These are phyloP conservation scores for Sphenopsis melanotis DNA, from an alignment of 2,797 vertebrate species.

Conservation along the genomic window DNA sequence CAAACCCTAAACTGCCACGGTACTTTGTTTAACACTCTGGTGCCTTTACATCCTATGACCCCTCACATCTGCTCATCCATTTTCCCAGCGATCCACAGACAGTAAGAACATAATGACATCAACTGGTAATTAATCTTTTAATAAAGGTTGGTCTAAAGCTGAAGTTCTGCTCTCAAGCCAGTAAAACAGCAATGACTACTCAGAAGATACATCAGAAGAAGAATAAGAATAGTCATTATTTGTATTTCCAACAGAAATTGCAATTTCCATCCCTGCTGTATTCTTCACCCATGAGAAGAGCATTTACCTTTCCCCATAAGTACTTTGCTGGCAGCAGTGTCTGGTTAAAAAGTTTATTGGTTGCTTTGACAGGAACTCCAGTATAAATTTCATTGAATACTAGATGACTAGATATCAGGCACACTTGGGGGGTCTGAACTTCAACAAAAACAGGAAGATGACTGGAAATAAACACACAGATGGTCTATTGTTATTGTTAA, in stretches of 20 bases:
- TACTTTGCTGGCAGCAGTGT: constrained; percentile 83
- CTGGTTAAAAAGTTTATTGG: constrained; percentile 83
- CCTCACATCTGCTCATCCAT: not conserved
- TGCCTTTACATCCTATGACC: not conserved
- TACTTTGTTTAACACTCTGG: not conserved
- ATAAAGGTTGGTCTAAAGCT: not conserved
- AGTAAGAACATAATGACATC: not conserved
- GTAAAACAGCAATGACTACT: not conserved
- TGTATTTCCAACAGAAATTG: not conserved
- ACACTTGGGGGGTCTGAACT: constrained; percentile 83
- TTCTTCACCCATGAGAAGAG: not conserved
- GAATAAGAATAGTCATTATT: not conserved
- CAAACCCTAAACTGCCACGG: not conserved
- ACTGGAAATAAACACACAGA: constrained; percentile 73
- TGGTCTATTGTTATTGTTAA: constrained; percentile 27
- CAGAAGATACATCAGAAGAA: not conserved
- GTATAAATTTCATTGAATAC: constrained; percentile 79
- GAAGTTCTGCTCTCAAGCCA: not conserved
- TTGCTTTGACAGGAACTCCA: constrained; percentile 73
- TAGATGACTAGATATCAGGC: constrained; percentile 81
- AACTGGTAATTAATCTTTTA: not conserved
- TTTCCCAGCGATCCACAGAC: not conserved
- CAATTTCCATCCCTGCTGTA: not conserved
- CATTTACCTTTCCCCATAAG: constrained; percentile 82
- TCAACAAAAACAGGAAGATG: constrained; percentile 84